Evolutionary conservation across 2,888 invertebrate species (phyloP), one percentile per base, ranked within the genome.

Genomic region (Apamea crenata): DNA sequence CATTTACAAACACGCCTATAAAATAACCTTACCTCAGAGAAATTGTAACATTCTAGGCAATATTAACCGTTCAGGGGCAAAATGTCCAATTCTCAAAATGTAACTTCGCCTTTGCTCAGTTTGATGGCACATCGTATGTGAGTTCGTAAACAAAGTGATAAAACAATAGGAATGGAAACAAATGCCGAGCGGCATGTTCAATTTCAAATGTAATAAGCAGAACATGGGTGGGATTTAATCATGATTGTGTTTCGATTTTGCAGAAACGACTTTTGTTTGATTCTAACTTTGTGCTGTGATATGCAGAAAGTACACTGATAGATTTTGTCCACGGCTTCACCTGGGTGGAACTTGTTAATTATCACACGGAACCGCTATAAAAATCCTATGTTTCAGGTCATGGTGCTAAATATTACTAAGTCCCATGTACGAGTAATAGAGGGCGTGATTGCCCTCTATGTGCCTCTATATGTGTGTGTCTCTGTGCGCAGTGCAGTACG

Each of bases 161-260:
- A 88, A 89, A 84, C 84, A 88, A 88, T 87, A 72, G 70, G 63
- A 73, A 70, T 70, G 71, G 61, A 81, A 78, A 87, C 88, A 82
- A 78, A 83, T 40, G 83, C n/a, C 74, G 77, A 12, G 75, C 78
- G 83, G 67, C 77, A 81, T 83, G 86, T 84, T 83, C 78, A 86
- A 89, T 89, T 85, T 82, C 40, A 83, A 85, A 87, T 75, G 88
- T 87, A 87, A 87, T 83, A 85, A 78, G 78, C 78, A 77, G 83
- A 80, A 79, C 85, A 82, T 81, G 79, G 70, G 14, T 47, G 73
- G 78, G 66, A 78, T 87, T 87, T 87, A 79, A 83, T 81, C 67
- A 74, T 74, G n/a, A n/a, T n/a, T n/a, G 75, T 81, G 77, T 82
- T 84, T 77, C 73, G 82, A 81, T 76, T 79, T 82, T 77, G 68